A percentile compares a stretch with the other conserved stretches of the same genome.
phyloP scores from a whole-genome alignment of 2,113 vertebrate genomes.

The Edolisoma coerulescens region DNA sequence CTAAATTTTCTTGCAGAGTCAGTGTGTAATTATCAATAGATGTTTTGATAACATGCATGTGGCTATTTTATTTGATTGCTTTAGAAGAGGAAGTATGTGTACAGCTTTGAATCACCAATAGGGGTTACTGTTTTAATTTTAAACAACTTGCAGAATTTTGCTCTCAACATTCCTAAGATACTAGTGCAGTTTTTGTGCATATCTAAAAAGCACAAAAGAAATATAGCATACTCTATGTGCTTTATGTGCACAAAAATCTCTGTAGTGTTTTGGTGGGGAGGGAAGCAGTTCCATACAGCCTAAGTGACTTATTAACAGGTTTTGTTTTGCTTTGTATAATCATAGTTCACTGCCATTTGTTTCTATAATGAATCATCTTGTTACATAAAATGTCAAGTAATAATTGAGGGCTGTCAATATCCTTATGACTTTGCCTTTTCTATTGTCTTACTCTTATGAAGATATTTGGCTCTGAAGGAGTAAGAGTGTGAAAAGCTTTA shows the following conservation, averaged over 20 bases:
- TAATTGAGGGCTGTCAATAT: conserved; percentile 75
- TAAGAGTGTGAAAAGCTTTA: conserved; percentile 80
- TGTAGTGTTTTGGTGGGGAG: conserved; percentile 6
- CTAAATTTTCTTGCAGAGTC: conserved; percentile 48
- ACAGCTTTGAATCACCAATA: conserved; percentile 60
- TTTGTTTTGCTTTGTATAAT: conserved; percentile 77
- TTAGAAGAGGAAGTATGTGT: conserved; percentile 38
- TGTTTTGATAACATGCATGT: conserved; percentile 65
- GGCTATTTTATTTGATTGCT: conserved; percentile 73
- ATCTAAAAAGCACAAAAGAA: conserved; percentile 54
- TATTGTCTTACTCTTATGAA: conserved; percentile 78
- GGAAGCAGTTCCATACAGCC: conserved; percentile 43
- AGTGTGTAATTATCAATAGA: conserved; percentile 66
- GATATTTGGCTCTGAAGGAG: conserved; percentile 81
- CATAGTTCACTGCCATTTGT: conserved; percentile 62
- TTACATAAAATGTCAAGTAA: conserved; percentile 62
- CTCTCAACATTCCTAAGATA: conserved; percentile 51
- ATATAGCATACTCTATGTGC: conserved; percentile 42
- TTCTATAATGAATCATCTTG: not conserved
- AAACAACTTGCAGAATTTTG: conserved; percentile 67
- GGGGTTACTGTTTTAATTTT: conserved; percentile 75
- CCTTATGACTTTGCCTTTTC: conserved; percentile 79
- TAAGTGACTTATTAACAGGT: conserved; percentile 7
- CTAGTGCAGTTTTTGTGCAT: conserved; percentile 52
- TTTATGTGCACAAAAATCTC: conserved; percentile 55